phyloP scores from a whole-genome alignment of 92 coral and sea anemone genomes.

The Isaurus tuberculatus region DNA sequence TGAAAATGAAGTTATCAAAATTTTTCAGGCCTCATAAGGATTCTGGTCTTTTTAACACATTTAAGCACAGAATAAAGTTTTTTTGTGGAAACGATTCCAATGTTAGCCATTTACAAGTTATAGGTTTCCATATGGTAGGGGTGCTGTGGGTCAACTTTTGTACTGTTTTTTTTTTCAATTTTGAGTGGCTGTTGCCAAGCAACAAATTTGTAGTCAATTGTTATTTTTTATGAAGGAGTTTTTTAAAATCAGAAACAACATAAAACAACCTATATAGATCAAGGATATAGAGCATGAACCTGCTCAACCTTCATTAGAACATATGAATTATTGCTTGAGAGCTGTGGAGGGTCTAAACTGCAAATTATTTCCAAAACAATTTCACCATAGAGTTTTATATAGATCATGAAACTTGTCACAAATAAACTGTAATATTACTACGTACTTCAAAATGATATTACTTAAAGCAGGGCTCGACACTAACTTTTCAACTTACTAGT shows the following conservation, averaged over 20 bases:
- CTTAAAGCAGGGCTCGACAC: neutral
- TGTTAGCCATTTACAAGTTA: conserved; percentile 7
- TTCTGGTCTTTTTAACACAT: neutral
- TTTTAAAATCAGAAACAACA: neutral
- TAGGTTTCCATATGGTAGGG: no score
- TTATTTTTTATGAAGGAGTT: neutral
- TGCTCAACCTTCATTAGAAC: neutral
- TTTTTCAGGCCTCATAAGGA: no score
- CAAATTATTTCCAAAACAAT: neutral
- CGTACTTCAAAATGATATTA: conserved; percentile 22
- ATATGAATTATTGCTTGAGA: conserved; percentile 19
- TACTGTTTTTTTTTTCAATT: neutral
- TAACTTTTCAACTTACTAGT: no score
- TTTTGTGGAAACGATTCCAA: conserved; percentile 15
- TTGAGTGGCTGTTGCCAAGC: conserved; percentile 22
- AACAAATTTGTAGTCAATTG: conserved; percentile 17
- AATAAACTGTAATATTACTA: conserved; percentile 14
- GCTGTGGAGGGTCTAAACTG: neutral
- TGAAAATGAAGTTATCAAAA: neutral
- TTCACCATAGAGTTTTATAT: conserved; percentile 16
- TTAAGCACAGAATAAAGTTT: conserved; percentile 16
- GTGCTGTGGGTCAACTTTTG: conserved; percentile 14
- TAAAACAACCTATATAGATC: conserved; percentile 5
- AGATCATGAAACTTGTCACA: conserved; percentile 16
- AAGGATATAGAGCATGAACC: neutral